These are phyloP conservation scores for Drosophila stalkeri DNA, from an alignment of 2,888 invertebrate species.

Conservation along the genomic window DNA sequence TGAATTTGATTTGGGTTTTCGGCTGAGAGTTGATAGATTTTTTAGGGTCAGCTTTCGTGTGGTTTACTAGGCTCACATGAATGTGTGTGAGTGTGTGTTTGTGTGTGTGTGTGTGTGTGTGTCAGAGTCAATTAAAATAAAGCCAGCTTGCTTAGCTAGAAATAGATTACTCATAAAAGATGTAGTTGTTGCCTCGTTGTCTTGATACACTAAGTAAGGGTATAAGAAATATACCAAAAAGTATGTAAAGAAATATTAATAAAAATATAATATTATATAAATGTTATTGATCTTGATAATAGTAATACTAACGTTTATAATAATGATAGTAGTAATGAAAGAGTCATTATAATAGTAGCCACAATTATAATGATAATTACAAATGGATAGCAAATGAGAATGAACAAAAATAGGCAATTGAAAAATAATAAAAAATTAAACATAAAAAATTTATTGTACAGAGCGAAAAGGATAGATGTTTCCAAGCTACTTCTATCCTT, in stretches of 20 bases:
- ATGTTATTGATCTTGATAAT: background rate
- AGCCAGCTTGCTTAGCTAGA: background rate
- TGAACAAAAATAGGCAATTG: too few species aligned
- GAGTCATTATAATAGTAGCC: background rate
- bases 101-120: background rate
- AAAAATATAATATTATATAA: too few species aligned
- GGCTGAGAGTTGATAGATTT: constrained; percentile 13
- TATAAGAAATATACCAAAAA: too few species aligned
- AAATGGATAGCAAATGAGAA: too few species aligned
- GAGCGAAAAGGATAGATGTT: too few species aligned
- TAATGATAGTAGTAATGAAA: background rate
- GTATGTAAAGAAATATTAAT: background rate
- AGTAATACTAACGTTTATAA: background rate
- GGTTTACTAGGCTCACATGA: constrained; percentile 22
- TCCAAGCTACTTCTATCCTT: too few species aligned
- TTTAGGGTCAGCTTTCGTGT: constrained; percentile 21
- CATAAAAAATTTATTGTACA: too few species aligned
- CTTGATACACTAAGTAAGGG: background rate
- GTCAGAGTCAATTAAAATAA: constrained; percentile 7
- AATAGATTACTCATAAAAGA: constrained; percentile 4
- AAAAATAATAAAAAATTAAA: too few species aligned
- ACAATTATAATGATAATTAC: background rate
- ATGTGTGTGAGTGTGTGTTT: too few species aligned
- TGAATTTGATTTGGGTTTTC: constrained; percentile 46
- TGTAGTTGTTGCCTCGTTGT: background rate